phyloP scores from a whole-genome alignment of 2,888 invertebrate genomes.

The Cantharis rustica region DNA sequence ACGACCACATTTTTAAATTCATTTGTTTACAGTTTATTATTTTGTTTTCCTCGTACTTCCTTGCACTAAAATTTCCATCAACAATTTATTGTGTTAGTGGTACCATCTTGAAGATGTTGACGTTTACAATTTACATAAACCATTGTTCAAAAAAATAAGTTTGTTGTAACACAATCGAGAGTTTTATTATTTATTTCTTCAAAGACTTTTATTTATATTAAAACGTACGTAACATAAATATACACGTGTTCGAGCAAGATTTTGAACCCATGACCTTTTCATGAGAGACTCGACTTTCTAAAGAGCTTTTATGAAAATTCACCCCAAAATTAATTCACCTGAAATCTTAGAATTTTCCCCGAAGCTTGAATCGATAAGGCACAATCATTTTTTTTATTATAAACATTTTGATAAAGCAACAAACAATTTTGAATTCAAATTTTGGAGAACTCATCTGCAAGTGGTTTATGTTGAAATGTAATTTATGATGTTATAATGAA shows the following conservation, averaged over 20 bases:
- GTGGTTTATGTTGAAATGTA: constrained; percentile 12
- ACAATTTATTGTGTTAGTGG: not conserved
- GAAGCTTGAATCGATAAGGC: not conserved
- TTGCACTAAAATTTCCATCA: not conserved
- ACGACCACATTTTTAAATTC: not conserved
- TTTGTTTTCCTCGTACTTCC: not conserved
- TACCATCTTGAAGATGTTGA: not conserved
- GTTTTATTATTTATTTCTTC: not conserved
- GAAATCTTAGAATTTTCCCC: not conserved
- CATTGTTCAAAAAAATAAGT: not conserved
- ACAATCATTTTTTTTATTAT: not conserved
- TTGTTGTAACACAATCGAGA: not conserved
- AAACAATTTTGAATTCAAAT: not conserved
- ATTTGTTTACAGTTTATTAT: not conserved
- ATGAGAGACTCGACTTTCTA: not conserved
- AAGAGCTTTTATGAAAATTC: not conserved
- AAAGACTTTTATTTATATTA: not conserved
- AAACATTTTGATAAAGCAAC: not conserved
- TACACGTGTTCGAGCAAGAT: not conserved
- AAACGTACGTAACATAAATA: not conserved
- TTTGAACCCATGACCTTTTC: not conserved
- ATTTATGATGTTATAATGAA: constrained; percentile 28
- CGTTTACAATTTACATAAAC: not conserved
- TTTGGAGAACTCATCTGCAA: not conserved
- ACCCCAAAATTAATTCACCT: not conserved